A percentile compares a stretch with the other conserved stretches of the same genome.
phyloP scores from a whole-genome alignment of 2,797 vertebrate species.

The Malacoraja senta region DNA sequence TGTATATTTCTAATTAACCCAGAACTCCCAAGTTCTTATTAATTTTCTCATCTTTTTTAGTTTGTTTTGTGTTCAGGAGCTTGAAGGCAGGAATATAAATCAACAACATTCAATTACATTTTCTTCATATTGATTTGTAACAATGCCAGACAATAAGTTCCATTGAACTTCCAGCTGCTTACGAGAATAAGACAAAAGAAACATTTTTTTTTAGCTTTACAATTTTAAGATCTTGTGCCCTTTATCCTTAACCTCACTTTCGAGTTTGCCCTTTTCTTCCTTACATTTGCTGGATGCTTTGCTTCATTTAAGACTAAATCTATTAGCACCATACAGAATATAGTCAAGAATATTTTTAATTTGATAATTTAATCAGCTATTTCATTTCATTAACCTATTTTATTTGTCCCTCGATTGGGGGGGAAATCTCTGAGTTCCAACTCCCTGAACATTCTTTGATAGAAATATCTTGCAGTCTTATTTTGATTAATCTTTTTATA shows the following conservation, averaged over 20 bases:
- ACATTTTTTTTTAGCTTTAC: not conserved
- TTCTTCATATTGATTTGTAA: not conserved
- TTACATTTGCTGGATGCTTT: not conserved
- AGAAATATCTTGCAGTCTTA: constrained; percentile 21
- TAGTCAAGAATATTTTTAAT: not conserved
- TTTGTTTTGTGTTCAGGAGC: not conserved
- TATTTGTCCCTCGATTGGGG: not conserved
- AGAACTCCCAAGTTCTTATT: not conserved
- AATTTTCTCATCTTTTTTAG: not conserved
- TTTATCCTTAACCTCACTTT: not conserved
- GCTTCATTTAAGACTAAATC: not conserved
- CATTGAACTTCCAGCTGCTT: not conserved
- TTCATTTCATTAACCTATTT: constrained; percentile 18
- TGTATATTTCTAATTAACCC: not conserved
- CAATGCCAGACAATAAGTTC: not conserved
- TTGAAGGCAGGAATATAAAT: not conserved
- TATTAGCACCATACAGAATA: no score
- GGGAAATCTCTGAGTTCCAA: constrained; percentile 1
- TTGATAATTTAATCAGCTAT: constrained; percentile 8
- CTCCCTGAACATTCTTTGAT: not conserved
- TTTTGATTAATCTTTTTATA: constrained; percentile 36
- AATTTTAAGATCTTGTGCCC: no score
- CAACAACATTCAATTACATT: not conserved
- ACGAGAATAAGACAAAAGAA: not conserved
- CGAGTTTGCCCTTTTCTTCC: not conserved